phyloP scores from a whole-genome alignment of 2,888 invertebrate genomes.

The Archips xylosteana region DNA sequence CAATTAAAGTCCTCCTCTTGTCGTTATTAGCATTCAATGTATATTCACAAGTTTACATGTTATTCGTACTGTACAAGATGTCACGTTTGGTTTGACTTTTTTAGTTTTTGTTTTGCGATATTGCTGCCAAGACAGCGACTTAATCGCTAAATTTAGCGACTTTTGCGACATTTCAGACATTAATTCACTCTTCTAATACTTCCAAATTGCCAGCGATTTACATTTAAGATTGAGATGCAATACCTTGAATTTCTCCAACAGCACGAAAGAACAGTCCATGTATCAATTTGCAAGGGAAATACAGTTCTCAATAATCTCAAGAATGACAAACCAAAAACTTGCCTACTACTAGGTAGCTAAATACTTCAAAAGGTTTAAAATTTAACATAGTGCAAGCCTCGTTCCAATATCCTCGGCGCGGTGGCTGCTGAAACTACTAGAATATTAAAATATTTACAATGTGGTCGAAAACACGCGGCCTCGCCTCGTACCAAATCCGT shows the following conservation, averaged over 20 bases:
- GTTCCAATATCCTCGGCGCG: constrained; percentile 57
- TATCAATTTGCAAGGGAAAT: not conserved
- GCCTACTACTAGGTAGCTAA: not conserved
- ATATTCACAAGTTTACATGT: too few species aligned
- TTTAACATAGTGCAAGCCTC: constrained; percentile 47
- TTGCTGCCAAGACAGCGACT: too few species aligned
- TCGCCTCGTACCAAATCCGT: constrained; percentile 53
- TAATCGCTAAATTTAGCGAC: too few species aligned
- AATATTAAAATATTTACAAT: constrained; percentile 76
- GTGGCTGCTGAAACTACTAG: constrained; percentile 56
- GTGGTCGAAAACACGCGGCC: constrained; percentile 66
- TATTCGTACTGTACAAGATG: too few species aligned
- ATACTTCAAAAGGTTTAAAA: constrained; percentile 17
- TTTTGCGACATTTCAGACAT: too few species aligned
- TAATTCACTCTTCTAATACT: too few species aligned
- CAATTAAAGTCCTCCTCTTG: not conserved
- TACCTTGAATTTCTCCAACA: not conserved
- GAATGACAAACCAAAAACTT: too few species aligned
- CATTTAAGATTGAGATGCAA: not conserved
- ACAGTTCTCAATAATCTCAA: not conserved
- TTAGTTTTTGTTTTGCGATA: too few species aligned
- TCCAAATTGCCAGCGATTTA: not conserved
- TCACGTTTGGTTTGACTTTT: too few species aligned
- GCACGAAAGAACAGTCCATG: not conserved
- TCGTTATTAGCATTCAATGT: not conserved